These are phyloP conservation scores for Triplophysa bombifrons DNA, from an alignment of 2,797 vertebrate species.

Conservation along the genomic window DNA sequence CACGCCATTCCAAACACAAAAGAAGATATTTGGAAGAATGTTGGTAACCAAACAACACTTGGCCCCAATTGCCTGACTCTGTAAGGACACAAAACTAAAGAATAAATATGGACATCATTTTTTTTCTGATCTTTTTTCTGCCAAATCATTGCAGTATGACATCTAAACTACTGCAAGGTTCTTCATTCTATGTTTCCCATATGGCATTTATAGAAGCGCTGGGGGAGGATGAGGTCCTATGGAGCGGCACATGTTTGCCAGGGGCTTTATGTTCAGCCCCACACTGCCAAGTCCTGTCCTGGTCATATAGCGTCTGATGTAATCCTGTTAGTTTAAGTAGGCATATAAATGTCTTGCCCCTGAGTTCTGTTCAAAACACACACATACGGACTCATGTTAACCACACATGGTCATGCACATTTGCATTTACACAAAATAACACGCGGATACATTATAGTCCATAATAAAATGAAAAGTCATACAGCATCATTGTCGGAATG, in stretches of 20 bases:
- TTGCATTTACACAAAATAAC: constrained; percentile 6
- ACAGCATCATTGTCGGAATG: constrained; percentile 12
- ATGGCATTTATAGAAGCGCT: constrained; percentile 19
- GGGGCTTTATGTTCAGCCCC: constrained; percentile 46
- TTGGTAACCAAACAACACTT: no score
- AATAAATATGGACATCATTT: no score
- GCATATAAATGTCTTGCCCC: constrained; percentile 50
- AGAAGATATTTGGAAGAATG: no score
- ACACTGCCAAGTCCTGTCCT: constrained; percentile 48
- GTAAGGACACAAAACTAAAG: no score
- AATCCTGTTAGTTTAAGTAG: constrained; percentile 56
- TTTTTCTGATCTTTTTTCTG: no score
- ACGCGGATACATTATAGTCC: background rate
- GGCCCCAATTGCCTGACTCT: no score
- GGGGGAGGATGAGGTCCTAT: constrained; percentile 22
- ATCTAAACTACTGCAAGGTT: background rate
- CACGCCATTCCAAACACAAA: no score
- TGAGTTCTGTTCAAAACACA: constrained; percentile 28
- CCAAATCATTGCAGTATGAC: background rate
- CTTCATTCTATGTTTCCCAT: background rate
- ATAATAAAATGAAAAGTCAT: constrained; percentile 15
- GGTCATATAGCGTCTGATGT: constrained; percentile 56
- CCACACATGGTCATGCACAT: background rate
- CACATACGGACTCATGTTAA: background rate
- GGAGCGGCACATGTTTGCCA: constrained; percentile 44